Evolutionary conservation across 2,797 vertebrate species (phyloP), one percentile per base, ranked within the genome.

Genomic region (Macrochelys suwanniensis): DNA sequence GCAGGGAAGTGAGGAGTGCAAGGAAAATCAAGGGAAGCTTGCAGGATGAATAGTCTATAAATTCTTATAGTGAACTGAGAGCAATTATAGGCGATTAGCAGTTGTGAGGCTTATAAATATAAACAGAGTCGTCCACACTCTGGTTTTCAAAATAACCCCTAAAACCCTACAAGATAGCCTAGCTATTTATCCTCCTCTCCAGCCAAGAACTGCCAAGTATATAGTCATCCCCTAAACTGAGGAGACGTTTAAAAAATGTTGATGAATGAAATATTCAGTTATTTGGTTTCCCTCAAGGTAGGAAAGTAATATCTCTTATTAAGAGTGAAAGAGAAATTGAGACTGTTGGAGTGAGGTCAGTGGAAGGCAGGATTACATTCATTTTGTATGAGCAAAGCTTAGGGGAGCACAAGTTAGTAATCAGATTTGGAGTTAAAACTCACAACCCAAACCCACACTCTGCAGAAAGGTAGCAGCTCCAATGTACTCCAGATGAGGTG

Each of bases 391-490:
- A 93, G 84, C 74, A 85, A 88, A 94, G 74, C 93, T 91, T 92
- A 82, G 87, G 94, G 95, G 89, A 95, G 21, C 42, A 31, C 59
- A 93, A 74, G 49, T 91, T 96, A 95, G 91, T 94, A 85, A 96
- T 92, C 92, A 94, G 59, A 92, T 94, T 96, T 94, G 93, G 92
- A 96, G 84, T 92, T 92, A 23, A 86, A 96, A 92, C 80, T 93
- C 85, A 59, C 23, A 89, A 92, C 89, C 78, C 84, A 93, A 94
- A 68, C 25, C n/a, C 82, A 90, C 88, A 86, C 91, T 87, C 78
- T 92, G 85, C 77, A 85, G 76, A 95, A 96, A 92, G 56, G 10
- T 84, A 85, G 82, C 80, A 90, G 88, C 82, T 95, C n/a, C 56
- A 92, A 76, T 37, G 74, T 4, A 19, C 11, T 78, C 57, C 89